Evolutionary conservation across 2,797 vertebrate species (phyloP), one percentile per base, ranked within the genome.

Genomic region (Parauchenoglanis punctatus): DNA sequence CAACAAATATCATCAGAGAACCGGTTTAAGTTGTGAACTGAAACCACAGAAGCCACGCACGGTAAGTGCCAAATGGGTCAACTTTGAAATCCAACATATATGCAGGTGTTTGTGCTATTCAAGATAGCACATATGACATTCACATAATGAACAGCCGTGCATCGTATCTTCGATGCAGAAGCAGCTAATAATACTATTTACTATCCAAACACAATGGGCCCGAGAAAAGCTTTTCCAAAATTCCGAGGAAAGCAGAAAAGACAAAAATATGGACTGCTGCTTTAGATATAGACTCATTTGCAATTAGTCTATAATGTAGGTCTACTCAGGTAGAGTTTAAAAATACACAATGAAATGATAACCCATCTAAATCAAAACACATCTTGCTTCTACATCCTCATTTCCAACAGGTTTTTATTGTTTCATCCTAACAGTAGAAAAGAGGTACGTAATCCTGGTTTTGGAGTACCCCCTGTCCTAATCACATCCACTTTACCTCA

Each of bases 61-160:
- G 92, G 89, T 90, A 72, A 87, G 91, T 86, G 75, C 25, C 87
- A 89, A 87, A 68, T 90, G 88, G 89, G 88, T 90, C 90, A 92
- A 91, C 85, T 88, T 91, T 89, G 20, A 86, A 87, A 91, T 88
- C 59, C 58, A 58, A 6, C 44, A 31, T 31, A 80, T 75, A 85
- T 77, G 46, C 35, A 59, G 65, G 80, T 82, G 80, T 65, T 82
- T 52, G 2, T 1, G 46, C 46, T 49, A 4, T 8, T 67, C 3
- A 28, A 31, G 8, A 23, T 7, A 67, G 15, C 7, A 67, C 25
- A 31, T 18, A 2, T 83, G 10, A 12, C 56, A 6, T 56, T n/a
- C 11, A 4, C 44, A 68, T 44, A 15, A 86, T 68, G 15, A 31
- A 65, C 40, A 18, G 13, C 40, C 44, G 52, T 83, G 25, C 46